phyloP scores from a whole-genome alignment of 1,140 invertebrate species.

The Drosophila busckii region DNA sequence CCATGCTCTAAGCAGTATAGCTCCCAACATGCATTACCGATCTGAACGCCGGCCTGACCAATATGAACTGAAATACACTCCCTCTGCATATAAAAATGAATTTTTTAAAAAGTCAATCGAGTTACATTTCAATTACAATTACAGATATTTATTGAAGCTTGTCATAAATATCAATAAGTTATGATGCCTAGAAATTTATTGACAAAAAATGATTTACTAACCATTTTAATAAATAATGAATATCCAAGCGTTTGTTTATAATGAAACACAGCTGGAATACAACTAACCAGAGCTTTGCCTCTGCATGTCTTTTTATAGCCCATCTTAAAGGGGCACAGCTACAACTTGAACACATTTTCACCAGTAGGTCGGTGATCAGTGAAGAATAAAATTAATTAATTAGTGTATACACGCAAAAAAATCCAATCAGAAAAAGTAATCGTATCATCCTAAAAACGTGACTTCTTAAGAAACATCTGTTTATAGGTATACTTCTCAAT shows the following conservation, averaged over 20 bases:
- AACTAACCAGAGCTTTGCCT: slow-evolving; percentile 12
- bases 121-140: neutral
- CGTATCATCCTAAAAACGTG: too few relatives aligned
- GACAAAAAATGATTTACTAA: too few relatives aligned
- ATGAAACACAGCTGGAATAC: slow-evolving; percentile 44
- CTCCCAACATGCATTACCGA: slow-evolving; percentile 92
- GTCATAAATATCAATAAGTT: neutral
- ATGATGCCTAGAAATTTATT: too few relatives aligned
- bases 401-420: too few relatives aligned
- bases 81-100: slow-evolving; percentile 79
- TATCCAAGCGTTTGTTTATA: slow-evolving; percentile 34
- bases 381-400: too few relatives aligned
- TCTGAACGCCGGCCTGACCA: slow-evolving; percentile 93
- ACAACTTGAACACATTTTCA: too few relatives aligned
- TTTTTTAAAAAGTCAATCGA: neutral
- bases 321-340: neutral
- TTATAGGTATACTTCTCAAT: too few relatives aligned
- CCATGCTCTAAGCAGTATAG: slow-evolving; percentile 94
- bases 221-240: neutral
- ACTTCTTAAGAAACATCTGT: too few relatives aligned
- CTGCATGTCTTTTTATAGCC: slow-evolving; percentile 23
- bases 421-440: too few relatives aligned
- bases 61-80: slow-evolving; percentile 94
- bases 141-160: neutral
- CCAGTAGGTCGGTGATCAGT: too few relatives aligned